Evolutionary conservation across 2,888 invertebrate genomes (phyloP), one percentile per base, ranked within the genome.

Genomic region (Chloromyia formosa): DNA sequence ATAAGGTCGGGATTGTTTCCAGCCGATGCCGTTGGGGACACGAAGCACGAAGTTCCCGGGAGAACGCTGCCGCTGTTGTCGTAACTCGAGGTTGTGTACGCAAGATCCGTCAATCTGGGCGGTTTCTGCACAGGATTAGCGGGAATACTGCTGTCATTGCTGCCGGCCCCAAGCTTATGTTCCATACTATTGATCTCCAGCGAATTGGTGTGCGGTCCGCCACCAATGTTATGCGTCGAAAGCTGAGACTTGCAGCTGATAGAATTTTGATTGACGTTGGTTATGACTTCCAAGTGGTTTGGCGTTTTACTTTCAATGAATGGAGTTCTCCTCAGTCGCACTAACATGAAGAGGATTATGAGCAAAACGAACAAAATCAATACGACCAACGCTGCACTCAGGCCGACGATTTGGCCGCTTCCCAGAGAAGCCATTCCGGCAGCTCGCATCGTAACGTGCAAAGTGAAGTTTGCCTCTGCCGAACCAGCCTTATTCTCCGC

Each of bases 401-500:
- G 87, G 54, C 94, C 94, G 22, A 94, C 94, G 80, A 95, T 94
- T 84, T 95, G 94, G 9, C 94, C 93, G 78, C 92, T 93, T 64
- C 93, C 94, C 75, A 95, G 85, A 0, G 93, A 92, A 1, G 92
- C 92, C 88, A 94, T 92, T 68, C 94, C 94, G 35, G 92, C 93
- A 61, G 93, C 89, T 75, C 91, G 87, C 85, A 93, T 89, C 71
- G 92, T 90, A 73, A 96, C 93, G 82, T 93, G 92, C 54, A 96
- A 87, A 49, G 95, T 95, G 82, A 95, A 95, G 85, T 96, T 96
- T 14, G 94, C 94, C 86, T 94, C 94, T 42, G 93, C 92, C 81
- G 90, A 93, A 22, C 95, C 96, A 2, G 94, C 96, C 76, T 92
- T 91, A 85, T 96, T 96, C 84, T 95, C 94, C 9, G 95, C 95